Conservation (phyloP, 2,113 vertebrate species). For the Mastomys natalensis region DNA sequence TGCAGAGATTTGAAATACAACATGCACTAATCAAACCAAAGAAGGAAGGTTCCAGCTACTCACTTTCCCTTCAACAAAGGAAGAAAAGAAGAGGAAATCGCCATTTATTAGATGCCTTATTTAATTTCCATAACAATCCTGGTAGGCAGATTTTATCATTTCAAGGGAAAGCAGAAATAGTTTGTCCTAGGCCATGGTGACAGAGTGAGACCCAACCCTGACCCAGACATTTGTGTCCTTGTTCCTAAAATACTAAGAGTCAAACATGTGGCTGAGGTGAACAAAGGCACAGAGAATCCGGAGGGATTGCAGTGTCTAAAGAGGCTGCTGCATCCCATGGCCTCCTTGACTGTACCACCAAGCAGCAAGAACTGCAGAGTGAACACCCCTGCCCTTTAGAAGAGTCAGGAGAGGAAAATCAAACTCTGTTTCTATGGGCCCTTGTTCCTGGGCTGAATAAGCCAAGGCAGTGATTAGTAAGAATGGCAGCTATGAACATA, state of each 20-base stretch:
- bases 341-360: neutral
- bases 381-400: neutral
- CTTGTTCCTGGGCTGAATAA: neutral
- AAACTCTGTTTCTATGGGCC: neutral
- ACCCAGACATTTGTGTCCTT: neutral
- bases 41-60: neutral
- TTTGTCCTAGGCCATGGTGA: neutral
- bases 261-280: rapidly evolving
- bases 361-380: neutral
- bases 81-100: neutral
- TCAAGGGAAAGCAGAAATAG: neutral
- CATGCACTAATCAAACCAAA: neutral
- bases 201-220: neutral
- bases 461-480: neutral
- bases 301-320: rapidly evolving
- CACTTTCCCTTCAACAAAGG: neutral
- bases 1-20: neutral
- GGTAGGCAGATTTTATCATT: neutral
- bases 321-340: neutral
- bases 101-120: neutral
- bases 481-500: neutral
- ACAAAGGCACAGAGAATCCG: neutral
- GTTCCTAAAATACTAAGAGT: neutral
- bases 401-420: neutral
- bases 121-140: neutral